These are phyloP conservation scores for Hippocampus mohnikei DNA, from an alignment of 2,113 vertebrate species.

Conservation along the genomic window DNA sequence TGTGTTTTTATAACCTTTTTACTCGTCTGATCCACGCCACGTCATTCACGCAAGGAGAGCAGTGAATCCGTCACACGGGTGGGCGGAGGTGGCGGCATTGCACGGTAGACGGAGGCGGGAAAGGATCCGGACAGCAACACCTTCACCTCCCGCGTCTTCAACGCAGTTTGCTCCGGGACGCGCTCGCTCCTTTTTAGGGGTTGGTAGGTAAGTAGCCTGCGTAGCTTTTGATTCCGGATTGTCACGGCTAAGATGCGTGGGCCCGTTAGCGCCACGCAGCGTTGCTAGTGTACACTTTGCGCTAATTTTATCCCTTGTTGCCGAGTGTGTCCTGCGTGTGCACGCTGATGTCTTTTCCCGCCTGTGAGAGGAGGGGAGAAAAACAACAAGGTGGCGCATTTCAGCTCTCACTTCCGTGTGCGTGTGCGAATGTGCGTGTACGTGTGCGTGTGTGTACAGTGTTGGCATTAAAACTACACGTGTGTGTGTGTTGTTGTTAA, in stretches of 20 bases:
- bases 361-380: slow-evolving; percentile 56
- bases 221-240: slow-evolving; percentile 60
- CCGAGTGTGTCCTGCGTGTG: slow-evolving; percentile 41
- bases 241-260: slow-evolving; percentile 58
- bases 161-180: slow-evolving; percentile 69
- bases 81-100: not conserved
- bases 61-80: not conserved
- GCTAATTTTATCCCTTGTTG: slow-evolving; percentile 69
- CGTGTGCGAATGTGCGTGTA: not conserved
- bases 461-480: slow-evolving; percentile 65
- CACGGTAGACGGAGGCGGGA: slow-evolving; percentile 22
- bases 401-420: slow-evolving; percentile 6
- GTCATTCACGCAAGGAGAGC: not conserved
- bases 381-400: slow-evolving; percentile 36
- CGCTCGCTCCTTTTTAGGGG: slow-evolving; percentile 37
- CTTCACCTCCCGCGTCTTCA: slow-evolving; percentile 51
- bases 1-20: slow-evolving; percentile 37
- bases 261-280: slow-evolving; percentile 56
- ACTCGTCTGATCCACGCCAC: slow-evolving; percentile 51
- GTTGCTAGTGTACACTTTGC: slow-evolving; percentile 56
- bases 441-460: too few species aligned
- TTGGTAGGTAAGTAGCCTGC: slow-evolving; percentile 65
- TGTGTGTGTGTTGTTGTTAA: slow-evolving; percentile 33
- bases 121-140: slow-evolving; percentile 54
- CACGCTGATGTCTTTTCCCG: slow-evolving; percentile 63